These are phyloP conservation scores for Haplochromis burtoni DNA, from an alignment of 2,113 vertebrate species.

Conservation along the genomic window DNA sequence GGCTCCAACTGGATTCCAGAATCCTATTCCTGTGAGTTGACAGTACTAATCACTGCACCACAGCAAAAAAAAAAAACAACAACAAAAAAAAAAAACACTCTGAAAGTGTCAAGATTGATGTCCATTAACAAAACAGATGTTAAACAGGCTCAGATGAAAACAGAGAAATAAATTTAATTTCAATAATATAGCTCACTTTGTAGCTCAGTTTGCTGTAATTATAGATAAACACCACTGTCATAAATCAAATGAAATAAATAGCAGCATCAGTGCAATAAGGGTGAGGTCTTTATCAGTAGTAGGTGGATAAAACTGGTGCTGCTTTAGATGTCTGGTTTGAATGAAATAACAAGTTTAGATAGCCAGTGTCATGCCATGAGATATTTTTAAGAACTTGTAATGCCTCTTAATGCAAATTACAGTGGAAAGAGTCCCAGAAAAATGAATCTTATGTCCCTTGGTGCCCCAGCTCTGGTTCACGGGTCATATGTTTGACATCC, in stretches of 20 bases:
- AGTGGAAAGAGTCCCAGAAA: not conserved
- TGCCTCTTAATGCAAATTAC: not conserved
- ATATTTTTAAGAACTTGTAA: not conserved
- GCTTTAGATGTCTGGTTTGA: not conserved
- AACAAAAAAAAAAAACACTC: accelerated
- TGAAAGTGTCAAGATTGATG: not conserved
- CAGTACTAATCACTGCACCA: not conserved
- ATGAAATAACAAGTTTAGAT: not conserved
- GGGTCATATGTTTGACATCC: not conserved
- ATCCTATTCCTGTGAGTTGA: not conserved
- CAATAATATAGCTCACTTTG: not conserved
- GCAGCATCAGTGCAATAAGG: not conserved
- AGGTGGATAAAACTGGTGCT: not conserved
- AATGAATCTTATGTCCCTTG: not conserved
- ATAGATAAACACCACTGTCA: not conserved
- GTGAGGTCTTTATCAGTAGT: not conserved
- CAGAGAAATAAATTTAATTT: not conserved
- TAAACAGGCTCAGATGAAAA: not conserved
- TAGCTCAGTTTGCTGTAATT: not conserved
- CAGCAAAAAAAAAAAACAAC: not conserved
- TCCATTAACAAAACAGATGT: not conserved
- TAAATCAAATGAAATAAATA: not conserved
- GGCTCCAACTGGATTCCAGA: not conserved
- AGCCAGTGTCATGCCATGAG: not conserved
- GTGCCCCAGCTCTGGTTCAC: not conserved